Evolutionary conservation across 2,113 vertebrate species (phyloP).

Genomic region (Aptenodytes patagonicus): DNA sequence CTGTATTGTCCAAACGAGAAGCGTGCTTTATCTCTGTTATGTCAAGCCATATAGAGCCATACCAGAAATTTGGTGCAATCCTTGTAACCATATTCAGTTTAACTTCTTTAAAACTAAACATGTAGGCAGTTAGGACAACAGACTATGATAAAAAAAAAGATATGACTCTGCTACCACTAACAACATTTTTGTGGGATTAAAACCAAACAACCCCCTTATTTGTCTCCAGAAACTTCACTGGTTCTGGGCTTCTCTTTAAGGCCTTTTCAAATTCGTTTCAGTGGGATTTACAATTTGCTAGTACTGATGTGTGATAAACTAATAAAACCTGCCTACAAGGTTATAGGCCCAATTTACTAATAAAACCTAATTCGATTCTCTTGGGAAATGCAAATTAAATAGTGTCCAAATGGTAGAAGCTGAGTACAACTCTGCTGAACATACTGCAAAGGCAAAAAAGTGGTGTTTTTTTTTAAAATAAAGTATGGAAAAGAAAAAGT

Average conservation of each 20-base stretch:
- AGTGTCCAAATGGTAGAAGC: constrained; percentile 43
- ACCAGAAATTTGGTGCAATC: neutral
- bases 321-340: constrained; percentile 75
- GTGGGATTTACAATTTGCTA: constrained; percentile 78
- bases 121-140: neutral
- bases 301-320: constrained; percentile 78
- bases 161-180: neutral
- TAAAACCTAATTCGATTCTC: constrained; percentile 78
- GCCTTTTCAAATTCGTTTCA: constrained; percentile 56
- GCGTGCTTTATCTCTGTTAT: neutral
- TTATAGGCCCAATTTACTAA: constrained; percentile 79
- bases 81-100: neutral
- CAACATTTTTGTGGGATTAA: neutral
- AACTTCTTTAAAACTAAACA: neutral
- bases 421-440: neutral
- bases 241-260: constrained; percentile 47
- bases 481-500: neutral
- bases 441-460: neutral
- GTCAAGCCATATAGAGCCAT: neutral
- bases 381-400: constrained; percentile 74
- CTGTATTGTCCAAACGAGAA: neutral
- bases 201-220: neutral
- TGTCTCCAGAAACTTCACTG: constrained; percentile 28
- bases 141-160: neutral
- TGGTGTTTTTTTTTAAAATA: neutral